Evolutionary conservation across 2,113 vertebrate genomes (phyloP), one percentile per base, ranked within the genome.

Genomic region (Micronycteris hirsuta): DNA sequence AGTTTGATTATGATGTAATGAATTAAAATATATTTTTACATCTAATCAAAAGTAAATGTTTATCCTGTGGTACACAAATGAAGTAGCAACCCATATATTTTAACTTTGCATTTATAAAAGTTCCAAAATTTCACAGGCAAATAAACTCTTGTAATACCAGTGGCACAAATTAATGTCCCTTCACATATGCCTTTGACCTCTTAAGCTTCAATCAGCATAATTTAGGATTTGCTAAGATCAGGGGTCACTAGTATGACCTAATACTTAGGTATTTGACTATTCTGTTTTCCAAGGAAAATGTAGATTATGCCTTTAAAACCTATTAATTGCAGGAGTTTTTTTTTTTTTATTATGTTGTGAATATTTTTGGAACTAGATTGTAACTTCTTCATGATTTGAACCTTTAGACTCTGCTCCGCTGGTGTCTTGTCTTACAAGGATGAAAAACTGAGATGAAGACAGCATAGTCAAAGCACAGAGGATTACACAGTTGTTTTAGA

Each of bases 71-170:
- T 36, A 36, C 4, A 33, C 45, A 93, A 83, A 86, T 78, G 74
- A 77, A 71, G 17, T 65, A 88, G 31, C 49, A 94, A 80, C 16
- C 15, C 10, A 61, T 14, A 22, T 87, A 52, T 43, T 76, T 67
- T 81, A 67, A 68, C 4, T 96, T 93, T 82, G 17, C 41, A 28
- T 88, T 94, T 88, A 6, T 85, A 67, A 94, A 93, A 83, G 8
- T 2, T 15, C 13, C 26, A 15, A 87, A 68, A 84, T 87, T 91
- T 94, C 63, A 95, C 77, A 61, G 41, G 12, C 22, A 90, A 87
- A 76, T 86, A 38, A 58, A 61, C 89, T 92, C 3, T 68, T 95
- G 94, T 12, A 1, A 1, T 84, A 74, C 76, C 31, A 93, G 31
- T 84, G 31, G 7, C 19, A 70, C 70, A 73, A 90, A 61, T 90